Base-by-base conservation (phyloP, 1,140 invertebrate species). In the Magallana gigas region DNA sequence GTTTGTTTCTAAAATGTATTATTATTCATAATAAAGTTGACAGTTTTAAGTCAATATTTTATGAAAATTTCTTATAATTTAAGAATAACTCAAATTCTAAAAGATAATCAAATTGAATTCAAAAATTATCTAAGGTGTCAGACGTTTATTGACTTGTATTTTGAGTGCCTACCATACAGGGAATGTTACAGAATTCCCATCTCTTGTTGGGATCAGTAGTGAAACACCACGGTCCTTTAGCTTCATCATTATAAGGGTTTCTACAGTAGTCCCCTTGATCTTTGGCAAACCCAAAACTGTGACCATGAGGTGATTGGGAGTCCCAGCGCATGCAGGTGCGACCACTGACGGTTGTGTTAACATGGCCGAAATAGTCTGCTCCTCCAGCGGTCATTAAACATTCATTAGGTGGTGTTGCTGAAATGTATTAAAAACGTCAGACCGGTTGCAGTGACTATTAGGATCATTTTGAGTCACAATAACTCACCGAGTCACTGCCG, bases 301-400 rank as follows among this genome's bases (percentile, higher is more conserved):
- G 91, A 14, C 56, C 14, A 68, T 91, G 88, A 18, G 91, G 91
- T 5, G 23, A 64, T 57, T 91, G 90, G n/a, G 71, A 84, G 81
- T 86, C 87, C 91, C 91, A 91, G 18, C 89, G 60, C 86, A 91
- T 90, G 62, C 91, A 91, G 11, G 83, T 87, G n/a, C 71, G 80
- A n/a, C 91, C 91, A 68, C 57, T 87, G 11, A 86, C 58, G 8
- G 91, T 91, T 56, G 29, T 87, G 36, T 83, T 86, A 5, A 71
- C 59, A 57, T 57, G 85, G 12, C 91, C 91, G 12, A 62, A 88
- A 85, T 91, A 91, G 6, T 84, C 85, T 8, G 68, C 23, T 18
- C 82, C 81, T 82, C 57, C 36, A 1, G 48, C 57, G 9, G 14
- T n/a, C 18, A n/a, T 82, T 16, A 82, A 58, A 18, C 80, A 82